phyloP scores from a whole-genome alignment of 35 echinoderm and acorn worm species.

The Strongylocentrotus purpuratus region DNA sequence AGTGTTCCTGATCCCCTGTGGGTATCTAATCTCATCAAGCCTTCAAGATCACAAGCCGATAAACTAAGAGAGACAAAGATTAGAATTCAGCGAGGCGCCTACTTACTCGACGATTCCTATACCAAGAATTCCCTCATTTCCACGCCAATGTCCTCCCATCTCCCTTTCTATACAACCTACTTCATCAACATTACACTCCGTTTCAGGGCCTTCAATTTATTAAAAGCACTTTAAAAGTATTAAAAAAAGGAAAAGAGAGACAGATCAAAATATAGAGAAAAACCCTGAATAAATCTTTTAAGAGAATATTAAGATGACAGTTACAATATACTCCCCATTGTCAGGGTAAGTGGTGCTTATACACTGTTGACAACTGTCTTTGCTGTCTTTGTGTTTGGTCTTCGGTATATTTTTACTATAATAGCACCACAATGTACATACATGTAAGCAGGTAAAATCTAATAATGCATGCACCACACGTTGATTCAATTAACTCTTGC shows the following conservation, averaged over 20 bases:
- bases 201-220: neutral
- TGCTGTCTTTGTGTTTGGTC: too few relatives aligned
- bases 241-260: too few relatives aligned
- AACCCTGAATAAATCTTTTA: neutral
- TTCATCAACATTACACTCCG: neutral
- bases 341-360: too few relatives aligned
- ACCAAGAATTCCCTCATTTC: neutral
- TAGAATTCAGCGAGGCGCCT: neutral
- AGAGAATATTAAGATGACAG: neutral
- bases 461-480: too few relatives aligned
- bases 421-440: too few relatives aligned
- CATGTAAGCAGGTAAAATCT: too few relatives aligned
- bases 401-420: too few relatives aligned
- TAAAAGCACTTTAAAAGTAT: neutral
- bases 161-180: neutral
- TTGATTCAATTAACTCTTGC: too few relatives aligned
- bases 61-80: neutral
- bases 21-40: neutral
- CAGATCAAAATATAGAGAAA: neutral
- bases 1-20: neutral
- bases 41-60: conserved; percentile 15
- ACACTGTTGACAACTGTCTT: too few relatives aligned
- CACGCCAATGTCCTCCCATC: neutral
- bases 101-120: neutral
- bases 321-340: too few relatives aligned